Percentiles rank a stretch among this genome's conserved stretches.
phyloP scores from a whole-genome alignment of 2,888 invertebrate species.

The Gymnocheta viridis region DNA sequence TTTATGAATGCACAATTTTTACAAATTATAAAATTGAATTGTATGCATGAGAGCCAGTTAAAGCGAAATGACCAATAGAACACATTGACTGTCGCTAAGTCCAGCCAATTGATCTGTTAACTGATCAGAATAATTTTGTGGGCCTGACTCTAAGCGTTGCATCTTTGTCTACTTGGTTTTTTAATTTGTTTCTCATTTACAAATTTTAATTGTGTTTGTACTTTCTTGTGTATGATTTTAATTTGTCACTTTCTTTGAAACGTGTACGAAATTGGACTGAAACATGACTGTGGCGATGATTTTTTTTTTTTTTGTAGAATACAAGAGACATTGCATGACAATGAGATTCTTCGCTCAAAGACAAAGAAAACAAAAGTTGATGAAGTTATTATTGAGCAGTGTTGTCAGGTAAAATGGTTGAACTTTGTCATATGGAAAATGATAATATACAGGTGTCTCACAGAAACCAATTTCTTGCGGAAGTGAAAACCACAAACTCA shows the following conservation, averaged over 20 bases:
- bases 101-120: not conserved
- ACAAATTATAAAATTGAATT: slow-evolving; percentile 52
- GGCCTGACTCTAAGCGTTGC: slow-evolving; percentile 22
- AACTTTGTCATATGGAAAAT: not conserved
- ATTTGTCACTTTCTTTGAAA: slow-evolving; percentile 37
- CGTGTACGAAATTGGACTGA: not conserved
- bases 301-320: not conserved
- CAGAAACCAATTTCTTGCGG: too few relatives aligned
- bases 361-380: not conserved
- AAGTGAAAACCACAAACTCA: too few relatives aligned
- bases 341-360: not conserved
- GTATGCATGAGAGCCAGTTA: slow-evolving; percentile 27
- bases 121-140: not conserved
- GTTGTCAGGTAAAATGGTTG: not conserved
- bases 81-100: not conserved
- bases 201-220: slow-evolving; percentile 30
- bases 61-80: not conserved
- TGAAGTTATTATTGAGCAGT: not conserved
- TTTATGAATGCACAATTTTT: slow-evolving; percentile 12
- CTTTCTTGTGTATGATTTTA: slow-evolving; percentile 13
- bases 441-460: too few relatives aligned
- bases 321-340: not conserved
- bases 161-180: slow-evolving; percentile 54
- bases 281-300: slow-evolving; percentile 19
- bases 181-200: not conserved